Evolutionary conservation across 2,113 vertebrate genomes (phyloP), one percentile per base, ranked within the genome.

Genomic region (Puntigrus tetrazona): DNA sequence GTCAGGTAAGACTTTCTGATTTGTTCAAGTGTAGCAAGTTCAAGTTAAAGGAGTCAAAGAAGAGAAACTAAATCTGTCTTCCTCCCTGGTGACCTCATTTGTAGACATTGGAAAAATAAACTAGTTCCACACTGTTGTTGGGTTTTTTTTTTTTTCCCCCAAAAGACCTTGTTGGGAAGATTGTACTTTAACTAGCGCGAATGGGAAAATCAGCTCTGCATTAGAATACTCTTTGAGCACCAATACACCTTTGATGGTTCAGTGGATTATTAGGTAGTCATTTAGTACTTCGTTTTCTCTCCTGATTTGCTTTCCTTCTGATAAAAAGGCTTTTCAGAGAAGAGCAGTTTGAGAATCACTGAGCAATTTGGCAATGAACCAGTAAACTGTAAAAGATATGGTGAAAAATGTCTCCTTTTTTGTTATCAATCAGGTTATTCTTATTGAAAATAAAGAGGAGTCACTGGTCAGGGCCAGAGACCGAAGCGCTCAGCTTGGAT

Each of bases 381-480:
- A 45, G 8, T 80, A 6, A 29, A 41, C 18, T 65, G 27, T 65
- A 45, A 20, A 52, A 65, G 7, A 16, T 2, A 3, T 13, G 34
- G 29, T 59, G n/a, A 70, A 16, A 29, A 65, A 9, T 78, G n/a
- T 18, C 22, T 3, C 7, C 31, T 78, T n/a, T n/a, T 84, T 74
- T 86, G 25, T 22, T 29, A 8, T 36, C 43, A 83, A 90, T 29
- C 89, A 99, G 98, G 94, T 99, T 86, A 88, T 95, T 67, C 95
- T 99, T 63, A 95, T 99, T 87, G 98, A 99, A 93, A 99, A 99
- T 92, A 99, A 99, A 91, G 98, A 99, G 78, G 93, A 98, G 85
- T 99, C 98, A 31, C 91, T 99, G 90, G 87, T 97, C 11, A 94
- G 96, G n/a, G 98, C 97, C 29, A 95, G 96, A 91, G 93, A 94